These are phyloP conservation scores for Pogonomyrmex californicus DNA, from an alignment of 1,140 invertebrate genomes.

Conservation along the genomic window DNA sequence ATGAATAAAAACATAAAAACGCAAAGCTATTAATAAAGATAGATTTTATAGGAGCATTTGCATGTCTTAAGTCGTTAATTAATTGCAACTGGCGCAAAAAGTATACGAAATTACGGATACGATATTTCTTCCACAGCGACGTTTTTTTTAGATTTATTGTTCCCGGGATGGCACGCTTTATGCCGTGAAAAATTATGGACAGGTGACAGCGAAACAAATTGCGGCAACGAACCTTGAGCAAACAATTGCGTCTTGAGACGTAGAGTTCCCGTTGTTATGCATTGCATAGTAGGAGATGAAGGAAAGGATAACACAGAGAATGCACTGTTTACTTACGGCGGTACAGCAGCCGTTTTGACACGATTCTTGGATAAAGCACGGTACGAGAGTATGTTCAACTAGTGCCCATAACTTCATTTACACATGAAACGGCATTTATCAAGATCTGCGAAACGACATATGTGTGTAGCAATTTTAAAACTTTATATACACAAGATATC, in stretches of 20 bases:
- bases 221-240: slow-evolving; percentile 53
- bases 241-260: slow-evolving; percentile 57
- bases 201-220: slow-evolving; percentile 59
- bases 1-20: neutral
- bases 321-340: slow-evolving; percentile 59
- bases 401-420: slow-evolving; percentile 50
- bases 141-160: slow-evolving; percentile 50
- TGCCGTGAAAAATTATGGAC: slow-evolving; percentile 57
- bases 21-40: neutral
- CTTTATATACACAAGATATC: neutral
- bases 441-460: slow-evolving; percentile 10
- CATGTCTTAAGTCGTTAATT: slow-evolving; percentile 23
- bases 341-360: slow-evolving; percentile 45
- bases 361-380: slow-evolving; percentile 57
- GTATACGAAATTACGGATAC: neutral
- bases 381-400: slow-evolving; percentile 39
- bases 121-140: neutral
- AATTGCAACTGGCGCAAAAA: neutral
- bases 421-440: slow-evolving; percentile 49
- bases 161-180: slow-evolving; percentile 14
- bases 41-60: neutral
- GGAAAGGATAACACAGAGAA: slow-evolving; percentile 63
- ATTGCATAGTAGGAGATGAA: slow-evolving; percentile 52
- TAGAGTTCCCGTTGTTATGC: slow-evolving; percentile 52
- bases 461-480: slow-evolving; percentile 13